Conservation (phyloP, 2,888 invertebrate species). For the Spatulosminthurus flaviceps region DNA sequence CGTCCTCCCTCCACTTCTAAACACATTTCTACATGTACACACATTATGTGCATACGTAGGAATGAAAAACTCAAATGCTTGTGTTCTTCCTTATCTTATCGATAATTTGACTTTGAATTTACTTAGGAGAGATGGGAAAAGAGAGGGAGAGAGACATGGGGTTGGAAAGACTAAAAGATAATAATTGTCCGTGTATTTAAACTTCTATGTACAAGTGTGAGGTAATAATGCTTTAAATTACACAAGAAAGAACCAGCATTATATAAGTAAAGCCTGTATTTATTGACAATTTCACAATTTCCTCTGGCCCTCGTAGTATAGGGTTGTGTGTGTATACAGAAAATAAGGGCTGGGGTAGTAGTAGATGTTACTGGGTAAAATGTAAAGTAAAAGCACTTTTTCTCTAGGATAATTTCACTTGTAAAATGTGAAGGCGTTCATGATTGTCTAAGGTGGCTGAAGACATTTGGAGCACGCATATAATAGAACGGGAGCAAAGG, state of each 20-base stretch:
- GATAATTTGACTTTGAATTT: constrained; percentile 30
- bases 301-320: too few species aligned
- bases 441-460: constrained; percentile 40
- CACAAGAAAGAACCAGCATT: too few species aligned
- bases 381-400: not conserved
- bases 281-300: too few species aligned
- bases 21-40: too few species aligned
- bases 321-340: too few species aligned
- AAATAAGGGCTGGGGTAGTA: too few species aligned
- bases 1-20: not conserved
- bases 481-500: constrained; percentile 33
- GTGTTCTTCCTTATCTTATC: constrained; percentile 44
- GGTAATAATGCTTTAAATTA: too few species aligned
- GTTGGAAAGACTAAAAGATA: too few species aligned
- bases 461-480: constrained; percentile 46
- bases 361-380: too few species aligned
- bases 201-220: not conserved
- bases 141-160: not conserved
- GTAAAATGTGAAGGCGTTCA: constrained; percentile 28
- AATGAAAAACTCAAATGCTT: constrained; percentile 37
- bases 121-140: constrained; percentile 19
- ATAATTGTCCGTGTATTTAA: not conserved
- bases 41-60: too few species aligned
- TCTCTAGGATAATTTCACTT: not conserved
- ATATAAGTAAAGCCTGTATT: too few species aligned